These are phyloP conservation scores for Chrysotoxum bicinctum DNA, from an alignment of 2,888 invertebrate species.

Conservation along the genomic window DNA sequence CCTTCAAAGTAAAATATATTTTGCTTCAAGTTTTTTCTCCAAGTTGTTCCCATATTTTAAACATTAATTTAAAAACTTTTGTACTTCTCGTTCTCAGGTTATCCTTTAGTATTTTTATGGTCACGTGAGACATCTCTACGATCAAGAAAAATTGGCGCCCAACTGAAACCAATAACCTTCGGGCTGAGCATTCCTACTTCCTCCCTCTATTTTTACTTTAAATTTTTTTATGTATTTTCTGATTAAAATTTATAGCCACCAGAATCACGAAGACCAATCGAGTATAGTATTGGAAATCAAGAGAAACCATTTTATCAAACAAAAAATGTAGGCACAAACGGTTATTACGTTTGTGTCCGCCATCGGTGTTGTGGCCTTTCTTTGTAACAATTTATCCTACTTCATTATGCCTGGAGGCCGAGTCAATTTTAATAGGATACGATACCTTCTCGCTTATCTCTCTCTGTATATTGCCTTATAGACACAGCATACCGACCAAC, in stretches of 20 bases:
- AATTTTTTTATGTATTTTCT: slow-evolving; percentile 4
- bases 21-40: not conserved
- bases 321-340: slow-evolving; percentile 8
- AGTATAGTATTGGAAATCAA: slow-evolving; percentile 43
- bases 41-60: not conserved
- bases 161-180: slow-evolving; percentile 20
- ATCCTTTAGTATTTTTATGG: not conserved
- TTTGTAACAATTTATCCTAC: slow-evolving; percentile 52
- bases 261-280: slow-evolving; percentile 30
- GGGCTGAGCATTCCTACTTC: slow-evolving; percentile 8
- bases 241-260: slow-evolving; percentile 38
- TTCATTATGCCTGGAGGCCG: slow-evolving; percentile 55
- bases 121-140: not conserved
- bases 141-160: slow-evolving; percentile 43
- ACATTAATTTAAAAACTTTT: not conserved
- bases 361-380: not conserved
- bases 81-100: not conserved
- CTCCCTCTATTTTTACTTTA: not conserved
- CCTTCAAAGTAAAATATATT: not conserved
- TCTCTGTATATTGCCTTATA: not conserved
- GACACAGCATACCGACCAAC: not conserved
- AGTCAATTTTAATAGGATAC: slow-evolving; percentile 66
- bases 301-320: not conserved
- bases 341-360: not conserved
- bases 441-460: slow-evolving; percentile 27